These are phyloP conservation scores for Dryococelus australis DNA, from an alignment of 2,888 invertebrate genomes.

Conservation along the genomic window DNA sequence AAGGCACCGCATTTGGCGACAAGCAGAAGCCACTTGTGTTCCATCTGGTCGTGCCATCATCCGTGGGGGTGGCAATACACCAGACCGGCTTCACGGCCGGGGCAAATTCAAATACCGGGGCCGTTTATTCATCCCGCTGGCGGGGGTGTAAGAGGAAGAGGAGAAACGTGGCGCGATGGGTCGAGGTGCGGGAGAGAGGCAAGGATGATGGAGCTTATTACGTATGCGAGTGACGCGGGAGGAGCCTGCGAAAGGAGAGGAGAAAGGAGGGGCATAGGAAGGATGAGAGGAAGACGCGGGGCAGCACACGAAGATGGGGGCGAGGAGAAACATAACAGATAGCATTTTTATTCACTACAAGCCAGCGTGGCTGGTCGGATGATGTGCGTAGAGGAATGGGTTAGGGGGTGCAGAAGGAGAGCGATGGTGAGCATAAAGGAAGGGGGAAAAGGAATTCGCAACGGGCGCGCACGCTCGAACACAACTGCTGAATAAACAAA, in stretches of 20 bases:
- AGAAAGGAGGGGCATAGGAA: no score
- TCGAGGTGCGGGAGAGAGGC: no score
- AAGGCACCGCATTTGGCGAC: constrained; percentile 8
- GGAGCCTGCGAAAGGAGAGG: no score
- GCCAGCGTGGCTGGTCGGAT: no score
- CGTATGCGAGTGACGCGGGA: no score
- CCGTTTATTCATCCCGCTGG: background rate
- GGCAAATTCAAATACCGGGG: background rate
- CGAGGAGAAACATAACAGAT: no score
- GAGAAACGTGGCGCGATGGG: background rate
- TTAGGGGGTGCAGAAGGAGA: background rate
- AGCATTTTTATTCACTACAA: no score
- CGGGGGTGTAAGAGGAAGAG: background rate
- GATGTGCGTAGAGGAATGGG: no score
- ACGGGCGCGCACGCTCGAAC: background rate
- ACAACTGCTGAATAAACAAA: constrained; percentile 3
- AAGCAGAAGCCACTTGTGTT: constrained; percentile 16
- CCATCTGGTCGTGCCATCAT: background rate
- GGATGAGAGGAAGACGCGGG: no score
- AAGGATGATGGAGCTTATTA: no score
- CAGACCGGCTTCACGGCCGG: background rate
- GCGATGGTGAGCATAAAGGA: background rate
- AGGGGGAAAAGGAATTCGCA: background rate
- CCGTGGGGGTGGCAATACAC: background rate
- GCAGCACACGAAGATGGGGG: no score